phyloP scores from a whole-genome alignment of 2,113 vertebrate species.

The Ciconia boyciana region DNA sequence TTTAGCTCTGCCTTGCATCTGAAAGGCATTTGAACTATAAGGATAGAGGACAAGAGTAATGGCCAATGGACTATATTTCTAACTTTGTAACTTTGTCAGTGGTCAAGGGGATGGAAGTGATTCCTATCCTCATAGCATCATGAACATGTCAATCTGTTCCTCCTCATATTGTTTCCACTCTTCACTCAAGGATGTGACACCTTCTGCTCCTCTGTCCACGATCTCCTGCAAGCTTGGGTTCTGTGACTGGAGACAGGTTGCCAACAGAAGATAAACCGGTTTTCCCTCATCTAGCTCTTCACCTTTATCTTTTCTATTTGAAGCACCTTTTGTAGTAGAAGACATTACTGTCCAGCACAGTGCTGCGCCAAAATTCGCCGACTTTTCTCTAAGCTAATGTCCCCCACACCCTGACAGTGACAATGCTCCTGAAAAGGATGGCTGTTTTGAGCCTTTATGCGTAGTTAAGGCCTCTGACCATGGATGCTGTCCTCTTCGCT shows the following conservation, averaged over 20 bases:
- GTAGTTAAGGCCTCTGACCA: not conserved
- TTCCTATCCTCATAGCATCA: not conserved
- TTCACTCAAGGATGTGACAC: not conserved
- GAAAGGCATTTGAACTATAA: not conserved
- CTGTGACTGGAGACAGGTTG: not conserved
- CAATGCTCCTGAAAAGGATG: not conserved
- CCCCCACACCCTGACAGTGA: not conserved
- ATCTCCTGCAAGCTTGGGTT: not conserved
- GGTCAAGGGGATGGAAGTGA: slow-evolving; percentile 12
- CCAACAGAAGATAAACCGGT: not conserved
- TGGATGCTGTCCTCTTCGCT: not conserved
- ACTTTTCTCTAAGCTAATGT: not conserved
- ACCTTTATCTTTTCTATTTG: not conserved
- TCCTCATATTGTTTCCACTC: not conserved
- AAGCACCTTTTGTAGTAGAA: not conserved
- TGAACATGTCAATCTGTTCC: not conserved
- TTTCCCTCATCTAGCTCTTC: not conserved
- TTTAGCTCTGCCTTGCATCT: not conserved
- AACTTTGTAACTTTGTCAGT: not conserved
- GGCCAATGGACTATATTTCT: not conserved
- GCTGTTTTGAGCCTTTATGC: not conserved
- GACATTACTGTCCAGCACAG: not conserved
- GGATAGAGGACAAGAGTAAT: not conserved
- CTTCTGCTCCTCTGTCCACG: not conserved
- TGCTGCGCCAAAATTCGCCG: not conserved